These are phyloP conservation scores for Polyommatus icarus DNA, from an alignment of 2,888 invertebrate genomes.

Conservation along the genomic window DNA sequence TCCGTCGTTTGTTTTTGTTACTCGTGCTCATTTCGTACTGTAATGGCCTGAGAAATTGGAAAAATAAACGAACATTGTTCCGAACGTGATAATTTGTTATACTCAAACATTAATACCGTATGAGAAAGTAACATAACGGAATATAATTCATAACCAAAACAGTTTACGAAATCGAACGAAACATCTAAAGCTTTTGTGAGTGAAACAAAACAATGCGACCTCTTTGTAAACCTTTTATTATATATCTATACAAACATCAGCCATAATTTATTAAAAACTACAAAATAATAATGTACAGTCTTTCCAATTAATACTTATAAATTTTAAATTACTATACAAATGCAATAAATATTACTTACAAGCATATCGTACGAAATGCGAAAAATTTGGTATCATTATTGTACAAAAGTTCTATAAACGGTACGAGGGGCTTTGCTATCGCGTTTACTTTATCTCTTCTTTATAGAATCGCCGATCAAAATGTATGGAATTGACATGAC, in stretches of 20 bases:
- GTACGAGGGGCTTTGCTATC: constrained; percentile 43
- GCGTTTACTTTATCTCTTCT: background rate
- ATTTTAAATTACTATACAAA: constrained; percentile 56
- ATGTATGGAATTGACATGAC: background rate
- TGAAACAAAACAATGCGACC: constrained; percentile 47
- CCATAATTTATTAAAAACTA: constrained; percentile 70
- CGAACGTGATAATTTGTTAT: background rate
- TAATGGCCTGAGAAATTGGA: constrained; percentile 16
- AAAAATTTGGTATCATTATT: constrained; percentile 79
- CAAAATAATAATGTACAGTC: constrained; percentile 77
- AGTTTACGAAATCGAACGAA: background rate
- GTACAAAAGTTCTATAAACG: constrained; percentile 73
- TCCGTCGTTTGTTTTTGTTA: constrained; percentile 13
- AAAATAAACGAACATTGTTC: constrained; percentile 1
- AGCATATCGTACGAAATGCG: constrained; percentile 73
- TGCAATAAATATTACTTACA: constrained; percentile 70
- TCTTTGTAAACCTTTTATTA: constrained; percentile 75
- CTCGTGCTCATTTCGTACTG: constrained; percentile 11
- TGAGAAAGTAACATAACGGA: background rate
- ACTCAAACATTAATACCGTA: background rate
- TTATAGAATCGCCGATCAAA: background rate
- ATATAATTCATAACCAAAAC: background rate
- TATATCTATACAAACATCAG: constrained; percentile 78
- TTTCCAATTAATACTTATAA: constrained; percentile 78
- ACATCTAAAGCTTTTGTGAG: background rate